A percentile compares a stretch with the other conserved stretches of the same genome.
Conservation (phyloP, 2,113 vertebrate species). For the Macrotis lagotis region DNA sequence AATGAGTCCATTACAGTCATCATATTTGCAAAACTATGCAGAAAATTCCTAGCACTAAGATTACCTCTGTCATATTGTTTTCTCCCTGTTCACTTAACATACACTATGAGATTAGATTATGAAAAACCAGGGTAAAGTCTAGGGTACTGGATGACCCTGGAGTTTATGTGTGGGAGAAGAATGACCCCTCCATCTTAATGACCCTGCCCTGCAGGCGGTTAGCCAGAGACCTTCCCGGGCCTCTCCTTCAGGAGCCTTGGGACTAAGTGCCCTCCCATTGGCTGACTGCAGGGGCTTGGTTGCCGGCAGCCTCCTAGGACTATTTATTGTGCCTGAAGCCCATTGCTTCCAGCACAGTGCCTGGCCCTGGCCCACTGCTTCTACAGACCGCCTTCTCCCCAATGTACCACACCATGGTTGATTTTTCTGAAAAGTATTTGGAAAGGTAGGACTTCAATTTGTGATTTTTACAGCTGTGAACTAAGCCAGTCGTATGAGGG, state of each 20-base stretch:
- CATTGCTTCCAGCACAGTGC: slow-evolving; percentile 6
- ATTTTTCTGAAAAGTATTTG: slow-evolving; percentile 92
- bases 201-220: background rate
- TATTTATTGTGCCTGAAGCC: slow-evolving; percentile 69
- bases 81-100: background rate
- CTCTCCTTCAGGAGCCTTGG: background rate
- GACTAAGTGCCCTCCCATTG: slow-evolving; percentile 80
- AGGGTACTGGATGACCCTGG: background rate
- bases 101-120: background rate
- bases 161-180: background rate
- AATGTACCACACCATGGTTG: slow-evolving; percentile 88
- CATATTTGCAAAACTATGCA: background rate
- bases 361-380: background rate
- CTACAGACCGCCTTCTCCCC: background rate
- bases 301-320: slow-evolving; percentile 46
- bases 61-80: background rate
- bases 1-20: background rate
- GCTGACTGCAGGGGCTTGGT: slow-evolving; percentile 73
- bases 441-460: slow-evolving; percentile 86
- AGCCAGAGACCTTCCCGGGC: background rate
- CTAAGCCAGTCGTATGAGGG: background rate
- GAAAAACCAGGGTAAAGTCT: background rate
- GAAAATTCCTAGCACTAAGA: background rate
- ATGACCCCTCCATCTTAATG: background rate
- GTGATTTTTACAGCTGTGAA: background rate